Percentiles rank a stretch among this genome's conserved stretches.
These are phyloP conservation scores for Notodonta dromedarius DNA, from an alignment of 2,888 invertebrate genomes.

Conservation along the genomic window DNA sequence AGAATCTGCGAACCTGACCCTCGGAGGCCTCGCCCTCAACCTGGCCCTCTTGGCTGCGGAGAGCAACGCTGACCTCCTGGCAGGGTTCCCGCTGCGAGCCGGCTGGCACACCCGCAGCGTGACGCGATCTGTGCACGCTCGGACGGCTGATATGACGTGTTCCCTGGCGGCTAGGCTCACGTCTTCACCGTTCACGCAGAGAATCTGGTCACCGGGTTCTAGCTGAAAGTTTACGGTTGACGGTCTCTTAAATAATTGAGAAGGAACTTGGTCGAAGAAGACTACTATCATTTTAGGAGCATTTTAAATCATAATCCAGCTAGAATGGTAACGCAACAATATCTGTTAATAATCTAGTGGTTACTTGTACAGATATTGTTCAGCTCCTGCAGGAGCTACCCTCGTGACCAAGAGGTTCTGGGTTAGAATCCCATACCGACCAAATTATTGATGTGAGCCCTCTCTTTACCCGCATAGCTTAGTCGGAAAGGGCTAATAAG, in stretches of 20 bases:
- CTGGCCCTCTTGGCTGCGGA: conserved; percentile 95
- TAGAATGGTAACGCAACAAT: too few species aligned
- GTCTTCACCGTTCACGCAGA: conserved; percentile 95
- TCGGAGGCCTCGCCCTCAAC: conserved; percentile 90
- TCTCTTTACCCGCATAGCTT: too few species aligned
- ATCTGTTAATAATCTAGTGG: too few species aligned
- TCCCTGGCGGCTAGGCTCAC: conserved; percentile 93
- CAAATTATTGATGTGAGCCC: too few species aligned
- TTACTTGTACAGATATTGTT: too few species aligned
- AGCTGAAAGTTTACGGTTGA: conserved; percentile 75
- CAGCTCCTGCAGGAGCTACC: too few species aligned
- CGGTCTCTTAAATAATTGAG: neutral
- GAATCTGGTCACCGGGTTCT: conserved; percentile 95
- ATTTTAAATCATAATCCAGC: too few species aligned
- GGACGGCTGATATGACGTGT: conserved; percentile 94
- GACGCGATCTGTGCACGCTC: conserved; percentile 91
- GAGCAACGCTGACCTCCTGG: conserved; percentile 92
- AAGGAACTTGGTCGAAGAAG: too few species aligned
- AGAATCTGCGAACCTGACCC: conserved; percentile 95
- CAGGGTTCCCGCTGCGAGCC: conserved; percentile 80
- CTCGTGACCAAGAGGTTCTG: too few species aligned
- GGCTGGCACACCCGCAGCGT: conserved; percentile 93
- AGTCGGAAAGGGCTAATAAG: too few species aligned
- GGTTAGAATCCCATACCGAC: too few species aligned
- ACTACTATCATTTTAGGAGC: too few species aligned